Evolutionary conservation across 2,888 invertebrate genomes (phyloP), one percentile per base, ranked within the genome.

Genomic region (Petrolisthes cinctipes): DNA sequence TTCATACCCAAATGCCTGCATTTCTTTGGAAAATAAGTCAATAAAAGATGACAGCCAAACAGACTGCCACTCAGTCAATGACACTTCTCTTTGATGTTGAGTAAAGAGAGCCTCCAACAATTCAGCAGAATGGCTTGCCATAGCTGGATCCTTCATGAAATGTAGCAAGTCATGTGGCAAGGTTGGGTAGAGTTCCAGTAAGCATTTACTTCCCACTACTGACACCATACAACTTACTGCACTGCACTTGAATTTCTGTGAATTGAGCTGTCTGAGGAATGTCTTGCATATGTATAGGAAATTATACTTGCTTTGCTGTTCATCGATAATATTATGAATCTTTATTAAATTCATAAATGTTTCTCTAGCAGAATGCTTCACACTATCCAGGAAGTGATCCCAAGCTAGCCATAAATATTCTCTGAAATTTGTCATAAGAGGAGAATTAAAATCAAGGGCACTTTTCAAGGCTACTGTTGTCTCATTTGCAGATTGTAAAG

Each of bases 301-400:
- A 80, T 89, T 56, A 17, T 79, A 51, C 23, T 78, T 79, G 5
- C 87, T 83, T 9, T 75, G 37, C 37, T 88, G 85, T 71, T 53
- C 73, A 54, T 79, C 51, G 20, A 89, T 37, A 51, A n/a, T 20
- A 20, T 85, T 61, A 4, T 84, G 83, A n/a, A 89, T 87, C 57
- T 81, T 86, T 51, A 89, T 20, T 53, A 86, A 83, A 79, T 89
- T 86, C 53, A 82, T 75, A 81, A 90, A 90, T 4, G 82, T 85
- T 68, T 90, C 90, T 56, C 82, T 87, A 53, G 90, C 83, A 23
- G 86, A 75, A 83, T 90, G 87, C 66, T 90, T 90, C 6, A 90
- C 90, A 57, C 89, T 85, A 51, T 90, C 90, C 79, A 90, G 61
- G 79, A 86, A 90, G 76, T 90, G 90, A 66, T 90, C 90, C 90